Base-by-base conservation (phyloP, 1,140 invertebrate species). In the Manduca sexta region DNA sequence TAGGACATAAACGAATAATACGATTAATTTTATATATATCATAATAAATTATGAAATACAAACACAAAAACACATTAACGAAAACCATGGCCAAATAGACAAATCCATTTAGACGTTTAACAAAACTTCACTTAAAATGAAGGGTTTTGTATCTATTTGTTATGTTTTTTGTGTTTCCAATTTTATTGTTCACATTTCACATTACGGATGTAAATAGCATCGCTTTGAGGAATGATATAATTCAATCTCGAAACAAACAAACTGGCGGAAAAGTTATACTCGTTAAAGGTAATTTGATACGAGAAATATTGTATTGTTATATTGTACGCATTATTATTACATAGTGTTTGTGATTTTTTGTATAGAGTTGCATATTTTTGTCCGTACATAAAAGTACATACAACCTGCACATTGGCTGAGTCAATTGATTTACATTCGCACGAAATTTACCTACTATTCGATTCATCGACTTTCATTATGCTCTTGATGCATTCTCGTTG, bases 161-260 rank as follows among this genome's bases (percentile, higher is more conserved):
- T 76, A 78, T 81, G 73, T 70, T 76, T 71, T 66, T 70, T 65
- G 45, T 66, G 48, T 64, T 70, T 62, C 53, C 58, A 29, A 67
- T 68, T 60, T 52, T 64, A 55, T 21, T 74, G 37, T 50, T 60
- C 42, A 56, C 56, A 31, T 55, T 64, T 46, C 39, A 51, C 17
- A 2, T 47, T 45, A 34, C 37, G 7, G 45, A 46, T 18, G 44
- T 49, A 56, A 48, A 53, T 58, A 59, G 52, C 43, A 38, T 39
- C 49, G 33, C 31, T 18, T 3, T 18, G 6, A 29, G 21, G 2
- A 14, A 5, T 13, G 30, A 29, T 8, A 12, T 18, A 3, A 38
- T 13, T 15, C 7, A 7, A 38, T 38, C 14, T 38, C n/a, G 38
- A 40, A 40, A 40, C 17, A 18, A 8, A 8, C 6, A 17, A n/a